Conservation (phyloP, 2,797 vertebrate genomes). For the Bradypus variegatus region DNA sequence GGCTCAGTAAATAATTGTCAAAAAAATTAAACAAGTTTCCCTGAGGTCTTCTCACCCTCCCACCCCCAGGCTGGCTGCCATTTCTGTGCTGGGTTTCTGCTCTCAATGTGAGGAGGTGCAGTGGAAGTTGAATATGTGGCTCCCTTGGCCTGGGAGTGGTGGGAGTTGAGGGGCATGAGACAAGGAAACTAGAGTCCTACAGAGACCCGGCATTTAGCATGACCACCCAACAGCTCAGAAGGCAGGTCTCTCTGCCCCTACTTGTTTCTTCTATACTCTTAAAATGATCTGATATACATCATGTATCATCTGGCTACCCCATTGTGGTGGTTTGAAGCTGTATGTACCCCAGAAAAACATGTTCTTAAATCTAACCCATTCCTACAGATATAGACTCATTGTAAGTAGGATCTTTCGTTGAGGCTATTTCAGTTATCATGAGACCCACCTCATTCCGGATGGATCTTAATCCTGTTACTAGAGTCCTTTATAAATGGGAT, state of each 20-base stretch:
- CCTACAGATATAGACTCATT: too few species aligned
- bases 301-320: not conserved
- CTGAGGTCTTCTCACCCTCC: not conserved
- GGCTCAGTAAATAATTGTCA: not conserved
- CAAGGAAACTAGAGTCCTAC: not conserved
- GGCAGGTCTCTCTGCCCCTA: not conserved
- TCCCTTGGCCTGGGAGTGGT: not conserved
- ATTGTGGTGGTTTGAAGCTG: too few species aligned
- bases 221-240: not conserved
- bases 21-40: not conserved
- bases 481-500: too few species aligned
- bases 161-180: not conserved
- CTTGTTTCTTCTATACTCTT: not conserved
- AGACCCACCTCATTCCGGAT: too few species aligned
- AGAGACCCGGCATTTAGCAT: fast-evolving
- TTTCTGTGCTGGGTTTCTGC: not conserved
- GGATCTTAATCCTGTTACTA: too few species aligned
- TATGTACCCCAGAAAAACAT: too few species aligned
- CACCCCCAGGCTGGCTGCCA: not conserved
- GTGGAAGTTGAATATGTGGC: too few species aligned
- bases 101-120: not conserved
- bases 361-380: too few species aligned
- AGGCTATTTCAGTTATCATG: too few species aligned
- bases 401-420: too few species aligned
- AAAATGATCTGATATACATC: not conserved